Percentiles rank a stretch among this genome's conserved stretches.
Evolutionary conservation across 2,888 invertebrate species (phyloP).

Genomic region (Blera fallax): DNA sequence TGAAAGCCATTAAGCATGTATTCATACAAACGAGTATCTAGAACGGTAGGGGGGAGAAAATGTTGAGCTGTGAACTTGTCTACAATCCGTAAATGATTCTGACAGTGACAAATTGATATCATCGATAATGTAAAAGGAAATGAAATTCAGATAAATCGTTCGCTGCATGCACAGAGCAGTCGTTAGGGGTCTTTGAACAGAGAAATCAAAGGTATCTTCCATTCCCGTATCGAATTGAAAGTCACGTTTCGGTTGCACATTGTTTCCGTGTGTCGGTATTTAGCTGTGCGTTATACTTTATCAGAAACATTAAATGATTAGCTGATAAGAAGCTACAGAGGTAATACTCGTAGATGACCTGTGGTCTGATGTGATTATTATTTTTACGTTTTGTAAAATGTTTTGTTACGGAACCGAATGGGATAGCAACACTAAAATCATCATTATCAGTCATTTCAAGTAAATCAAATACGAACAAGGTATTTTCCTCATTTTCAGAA

Average conservation of each 20-base stretch:
- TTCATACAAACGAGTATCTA: constrained; percentile 1
- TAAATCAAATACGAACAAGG: too few species aligned
- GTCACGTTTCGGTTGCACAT: constrained; percentile 9
- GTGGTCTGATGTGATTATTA: neutral
- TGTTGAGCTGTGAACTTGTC: constrained; percentile 26
- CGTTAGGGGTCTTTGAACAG: neutral
- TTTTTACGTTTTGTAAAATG: too few species aligned
- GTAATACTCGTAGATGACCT: neutral
- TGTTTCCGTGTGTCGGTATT: neutral
- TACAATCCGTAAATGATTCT: constrained; percentile 33
- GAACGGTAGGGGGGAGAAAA: neutral
- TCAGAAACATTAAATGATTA: constrained; percentile 9
- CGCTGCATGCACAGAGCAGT: constrained; percentile 7
- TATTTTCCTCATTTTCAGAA: too few species aligned
- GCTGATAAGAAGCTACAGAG: neutral
- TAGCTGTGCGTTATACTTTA: neutral
- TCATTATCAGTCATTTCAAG: too few species aligned
- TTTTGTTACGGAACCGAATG: too few species aligned
- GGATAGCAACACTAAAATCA: too few species aligned
- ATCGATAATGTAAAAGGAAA: constrained; percentile 46
- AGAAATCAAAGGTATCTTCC: constrained; percentile 6
- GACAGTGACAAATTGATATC: constrained; percentile 61
- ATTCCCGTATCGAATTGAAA: constrained; percentile 11
- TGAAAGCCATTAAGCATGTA: constrained; percentile 30
- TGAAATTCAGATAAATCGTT: constrained; percentile 39